Percentiles rank a stretch among this genome's conserved stretches.
phyloP scores from a whole-genome alignment of 1,140 invertebrate species.

The Mesaphorura yosii region DNA sequence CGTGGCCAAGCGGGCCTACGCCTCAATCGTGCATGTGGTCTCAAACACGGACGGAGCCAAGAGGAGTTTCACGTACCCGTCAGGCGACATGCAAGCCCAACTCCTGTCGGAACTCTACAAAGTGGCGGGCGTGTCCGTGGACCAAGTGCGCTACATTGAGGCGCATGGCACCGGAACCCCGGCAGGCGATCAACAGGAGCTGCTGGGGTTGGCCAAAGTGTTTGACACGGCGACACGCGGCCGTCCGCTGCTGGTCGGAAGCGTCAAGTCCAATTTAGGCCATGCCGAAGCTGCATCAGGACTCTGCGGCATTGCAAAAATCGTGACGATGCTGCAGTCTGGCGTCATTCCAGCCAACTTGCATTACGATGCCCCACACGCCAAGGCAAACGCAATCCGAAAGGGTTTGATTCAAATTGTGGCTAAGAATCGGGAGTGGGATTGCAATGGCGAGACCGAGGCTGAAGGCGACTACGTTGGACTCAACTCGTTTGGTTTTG shows the following conservation, averaged over 20 bases:
- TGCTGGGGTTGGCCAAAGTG: conserved; percentile 68
- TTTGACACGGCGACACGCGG: conserved; percentile 48
- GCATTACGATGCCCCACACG: conserved; percentile 46
- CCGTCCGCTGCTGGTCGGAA: conserved; percentile 67
- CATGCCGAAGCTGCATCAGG: conserved; percentile 85
- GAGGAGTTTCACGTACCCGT: conserved; percentile 81
- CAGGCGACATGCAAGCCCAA: conserved; percentile 60
- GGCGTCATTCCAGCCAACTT: conserved; percentile 45
- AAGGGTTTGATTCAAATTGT: conserved; percentile 47
- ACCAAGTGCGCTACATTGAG: background rate
- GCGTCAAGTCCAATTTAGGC: conserved; percentile 86
- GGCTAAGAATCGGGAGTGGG: background rate
- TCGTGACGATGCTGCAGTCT: conserved; percentile 46
- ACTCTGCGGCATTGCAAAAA: conserved; percentile 66
- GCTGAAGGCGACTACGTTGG: conserved; percentile 39
- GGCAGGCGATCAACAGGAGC: conserved; percentile 50
- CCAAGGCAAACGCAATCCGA: conserved; percentile 51
- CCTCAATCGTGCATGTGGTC: conserved; percentile 53
- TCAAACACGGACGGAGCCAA: conserved; percentile 82
- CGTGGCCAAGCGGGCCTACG: conserved; percentile 63
- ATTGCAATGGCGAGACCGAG: conserved; percentile 36
- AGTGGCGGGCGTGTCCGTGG: background rate
- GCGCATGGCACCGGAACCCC: conserved; percentile 34
- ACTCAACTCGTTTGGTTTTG: conserved; percentile 50
- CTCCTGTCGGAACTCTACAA: background rate